These are phyloP conservation scores for Chrysolina haemoptera DNA, from an alignment of 2,888 invertebrate genomes.

Conservation along the genomic window DNA sequence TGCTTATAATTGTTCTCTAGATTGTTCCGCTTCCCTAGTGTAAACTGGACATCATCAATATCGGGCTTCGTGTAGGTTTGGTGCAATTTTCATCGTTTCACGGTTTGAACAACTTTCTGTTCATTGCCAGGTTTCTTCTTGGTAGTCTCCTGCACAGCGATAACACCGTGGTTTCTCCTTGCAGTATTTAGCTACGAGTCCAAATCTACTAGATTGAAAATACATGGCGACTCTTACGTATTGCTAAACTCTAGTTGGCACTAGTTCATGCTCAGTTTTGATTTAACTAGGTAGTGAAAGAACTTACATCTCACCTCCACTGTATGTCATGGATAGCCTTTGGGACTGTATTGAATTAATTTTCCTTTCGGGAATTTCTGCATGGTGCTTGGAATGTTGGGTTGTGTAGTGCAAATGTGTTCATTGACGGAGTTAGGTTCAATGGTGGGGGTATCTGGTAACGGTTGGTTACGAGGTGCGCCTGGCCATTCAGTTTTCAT, in stretches of 20 bases:
- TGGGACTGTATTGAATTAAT: no score
- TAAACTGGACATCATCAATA: background rate
- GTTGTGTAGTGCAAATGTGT: no score
- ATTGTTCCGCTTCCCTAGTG: background rate
- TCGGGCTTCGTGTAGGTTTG: background rate
- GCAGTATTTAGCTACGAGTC: constrained; percentile 30
- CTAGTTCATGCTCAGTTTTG: no score
- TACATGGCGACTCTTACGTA: constrained; percentile 28
- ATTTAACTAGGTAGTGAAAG: no score
- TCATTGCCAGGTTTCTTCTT: background rate
- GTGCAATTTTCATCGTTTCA: background rate
- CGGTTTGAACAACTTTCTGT: constrained; percentile 18
- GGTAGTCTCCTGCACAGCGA: constrained; percentile 25
- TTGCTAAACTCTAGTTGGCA: constrained; percentile 1
- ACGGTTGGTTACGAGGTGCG: no score
- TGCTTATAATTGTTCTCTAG: constrained; percentile 8
- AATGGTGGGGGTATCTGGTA: no score
- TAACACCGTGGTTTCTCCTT: constrained; percentile 10
- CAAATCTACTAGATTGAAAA: constrained; percentile 28
- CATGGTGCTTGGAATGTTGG: no score
- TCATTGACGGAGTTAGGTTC: no score
- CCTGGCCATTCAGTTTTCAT: no score
- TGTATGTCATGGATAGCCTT: no score
- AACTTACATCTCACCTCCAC: no score
- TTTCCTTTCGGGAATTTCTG: no score